Evolutionary conservation across 2,888 invertebrate species (phyloP), one percentile per base, ranked within the genome.

Genomic region (Megalurothrips usitatus): DNA sequence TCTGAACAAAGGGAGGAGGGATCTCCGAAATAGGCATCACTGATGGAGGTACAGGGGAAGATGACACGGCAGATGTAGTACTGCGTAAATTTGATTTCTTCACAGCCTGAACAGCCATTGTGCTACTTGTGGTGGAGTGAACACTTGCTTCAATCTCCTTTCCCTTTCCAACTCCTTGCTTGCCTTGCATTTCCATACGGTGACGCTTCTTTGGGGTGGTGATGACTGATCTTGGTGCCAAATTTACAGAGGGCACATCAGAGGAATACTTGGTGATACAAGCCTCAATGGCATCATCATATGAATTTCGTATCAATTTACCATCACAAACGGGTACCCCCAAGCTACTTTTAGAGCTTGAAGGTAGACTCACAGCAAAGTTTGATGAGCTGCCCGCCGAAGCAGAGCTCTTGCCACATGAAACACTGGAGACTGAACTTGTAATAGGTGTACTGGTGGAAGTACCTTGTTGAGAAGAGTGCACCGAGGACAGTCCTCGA

Each of bases 181-280:
- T 75, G 11, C 68, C 68, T 75, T 75, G 68, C 68, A 75, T 89
- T 87, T 93, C 93, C 80, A 92, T 85, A 83, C 93, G 88, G 85
- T 93, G 93, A 0, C 93, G 89, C 85, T 94, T 94, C 85, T 94
- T 94, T 0, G 94, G 93, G 0, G 94, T 93, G 0, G 92, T 92
- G 34, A 85, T 85, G 17, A 85, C 84, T 11, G 84, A 80, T 26
- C 82, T 78, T 1, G 79, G 81, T 80, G 82, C 82, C 23, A 75
- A 23, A 79, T 58, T 79, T 14, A 63, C 79, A 3, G 81, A 80
- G 79, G 83, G 26, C 1, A 26, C 48, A 19, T 75, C 81, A 26
- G 87, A 84, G 8, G 87, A 85, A 83, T 88, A 89, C 84, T 87
- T 87, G 82, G 87, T 89, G 79, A 90, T 89, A 81, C 89, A 89